Evolutionary conservation across 2,797 vertebrate species (phyloP), one percentile per base, ranked within the genome.

Genomic region (Pangasius larnaudii): DNA sequence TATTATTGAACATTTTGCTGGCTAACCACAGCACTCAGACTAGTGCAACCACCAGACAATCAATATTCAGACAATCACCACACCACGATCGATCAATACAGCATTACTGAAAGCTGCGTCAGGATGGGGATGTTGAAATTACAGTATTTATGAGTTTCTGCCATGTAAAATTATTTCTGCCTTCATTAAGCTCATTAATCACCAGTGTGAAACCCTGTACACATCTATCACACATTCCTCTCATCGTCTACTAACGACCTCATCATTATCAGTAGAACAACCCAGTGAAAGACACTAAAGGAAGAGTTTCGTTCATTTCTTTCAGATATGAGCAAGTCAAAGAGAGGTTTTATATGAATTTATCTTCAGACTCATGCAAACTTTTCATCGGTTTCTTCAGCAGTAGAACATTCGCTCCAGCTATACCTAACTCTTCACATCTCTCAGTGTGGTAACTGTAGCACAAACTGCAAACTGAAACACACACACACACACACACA

Each of bases 11-110:
- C 14, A 77, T n/a, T 46, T 77, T 19, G 46, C n/a, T 18, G 46
- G 46, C 49, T 56, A 33, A 56, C 75, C 51, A 56, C 51, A 78
- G n/a, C 75, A 78, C 51, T 78, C 51, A 78, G 75, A 33, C 49
- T 33, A 19, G 51, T 56, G 51, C 14, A 56, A 78, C 51, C 75
- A 36, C 75, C 75, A 78, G 49, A 56, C n/a, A 56, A 19, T 78
- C 51, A 33, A 78, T 56, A 56, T 10, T 33, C 16, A 49, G 46
- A 77, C 71, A n/a, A 49, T 49, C 42, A 51, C 49, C 1, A 53
- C 49, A 75, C 2, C 46, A 77, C 49, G 8, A 30, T 18, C 27
- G 30, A 3, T 30, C 24, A 3, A 53, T 30, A 16, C 74, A 30
- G 46, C 49, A 16, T 14, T 3, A 30, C 74, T 33, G 74, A 77